phyloP scores from a whole-genome alignment of 2,113 vertebrate species.

The Percopsis transmontana region DNA sequence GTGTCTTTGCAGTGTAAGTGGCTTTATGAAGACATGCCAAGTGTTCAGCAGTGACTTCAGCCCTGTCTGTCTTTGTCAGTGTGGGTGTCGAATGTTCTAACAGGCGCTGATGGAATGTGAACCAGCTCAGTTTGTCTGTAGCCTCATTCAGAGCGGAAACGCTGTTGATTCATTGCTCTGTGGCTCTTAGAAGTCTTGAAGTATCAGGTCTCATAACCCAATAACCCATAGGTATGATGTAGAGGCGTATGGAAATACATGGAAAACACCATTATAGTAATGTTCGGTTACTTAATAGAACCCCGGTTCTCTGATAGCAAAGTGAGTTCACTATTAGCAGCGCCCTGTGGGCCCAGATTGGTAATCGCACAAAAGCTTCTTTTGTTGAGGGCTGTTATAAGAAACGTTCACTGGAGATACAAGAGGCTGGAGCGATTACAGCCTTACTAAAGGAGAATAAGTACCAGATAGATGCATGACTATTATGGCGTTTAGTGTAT shows the following conservation, averaged over 20 bases:
- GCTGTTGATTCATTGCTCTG: not conserved
- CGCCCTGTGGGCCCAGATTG: too few species aligned
- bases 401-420: too few species aligned
- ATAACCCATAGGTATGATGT: not conserved
- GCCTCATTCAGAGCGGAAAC: not conserved
- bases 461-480: not conserved
- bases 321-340: too few species aligned
- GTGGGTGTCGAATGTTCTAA: not conserved
- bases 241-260: too few species aligned
- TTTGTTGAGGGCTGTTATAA: too few species aligned
- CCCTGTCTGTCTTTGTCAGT: slow-evolving; percentile 8
- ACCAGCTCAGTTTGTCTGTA: not conserved
- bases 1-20: slow-evolving; percentile 58
- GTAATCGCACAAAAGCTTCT: too few species aligned
- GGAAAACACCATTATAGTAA: too few species aligned
- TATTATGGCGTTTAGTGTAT: too few species aligned
- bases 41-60: slow-evolving; percentile 32
- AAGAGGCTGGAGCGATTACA: too few species aligned
- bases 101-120: slow-evolving; percentile 6
- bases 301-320: too few species aligned
- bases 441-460: not conserved
- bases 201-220: not conserved
- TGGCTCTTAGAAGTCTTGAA: not conserved
- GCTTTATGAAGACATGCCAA: slow-evolving; percentile 63
- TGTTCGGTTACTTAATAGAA: too few species aligned